Conservation (phyloP, 2,113 vertebrate genomes). For the Isurus oxyrinchus region DNA sequence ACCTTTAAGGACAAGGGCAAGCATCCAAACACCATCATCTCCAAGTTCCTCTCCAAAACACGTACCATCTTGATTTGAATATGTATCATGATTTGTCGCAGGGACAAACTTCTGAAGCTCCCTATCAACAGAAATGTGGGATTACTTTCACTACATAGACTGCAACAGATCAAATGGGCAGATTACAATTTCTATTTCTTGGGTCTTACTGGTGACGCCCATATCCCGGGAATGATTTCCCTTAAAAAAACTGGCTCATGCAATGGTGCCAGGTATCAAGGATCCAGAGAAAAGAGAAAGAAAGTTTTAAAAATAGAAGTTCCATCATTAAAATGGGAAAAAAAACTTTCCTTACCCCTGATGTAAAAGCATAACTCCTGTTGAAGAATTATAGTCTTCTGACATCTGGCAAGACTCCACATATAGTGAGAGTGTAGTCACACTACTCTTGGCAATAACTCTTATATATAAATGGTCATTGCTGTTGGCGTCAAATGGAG, state of each 20-base stretch:
- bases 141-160: too few species aligned
- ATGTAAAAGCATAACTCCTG: conserved; percentile 35
- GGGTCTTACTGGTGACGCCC: too few species aligned
- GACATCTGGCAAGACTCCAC: conserved; percentile 39
- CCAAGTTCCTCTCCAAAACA: too few species aligned
- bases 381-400: not conserved
- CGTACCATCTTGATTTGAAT: not conserved
- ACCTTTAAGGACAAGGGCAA: too few species aligned
- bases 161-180: too few species aligned
- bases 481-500: not conserved
- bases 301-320: not conserved
- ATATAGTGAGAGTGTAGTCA: conserved; percentile 18
- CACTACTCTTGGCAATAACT: conserved; percentile 37
- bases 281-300: not conserved
- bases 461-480: conserved; percentile 39
- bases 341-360: conserved; percentile 41
- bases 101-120: too few species aligned
- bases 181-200: too few species aligned
- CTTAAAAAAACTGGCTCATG: too few species aligned
- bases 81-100: not conserved
- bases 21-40: too few species aligned
- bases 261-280: not conserved
- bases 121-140: too few species aligned
- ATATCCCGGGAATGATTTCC: too few species aligned
- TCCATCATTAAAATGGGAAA: not conserved